Evolutionary conservation across 2,888 invertebrate genomes (phyloP).

Genomic region (Drosophila tanythrix): DNA sequence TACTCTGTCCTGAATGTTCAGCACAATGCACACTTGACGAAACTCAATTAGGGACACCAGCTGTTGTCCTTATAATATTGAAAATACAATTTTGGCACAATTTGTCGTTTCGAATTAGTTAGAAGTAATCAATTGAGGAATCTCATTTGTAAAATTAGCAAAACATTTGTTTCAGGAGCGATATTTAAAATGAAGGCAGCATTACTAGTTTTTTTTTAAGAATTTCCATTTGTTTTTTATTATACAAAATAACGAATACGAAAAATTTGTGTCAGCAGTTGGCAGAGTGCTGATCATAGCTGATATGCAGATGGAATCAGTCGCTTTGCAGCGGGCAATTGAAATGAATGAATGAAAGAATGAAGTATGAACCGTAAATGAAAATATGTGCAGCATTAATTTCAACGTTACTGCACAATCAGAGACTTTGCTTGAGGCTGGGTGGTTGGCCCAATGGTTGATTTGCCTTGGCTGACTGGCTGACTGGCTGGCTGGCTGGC

Average conservation of each 20-base stretch:
- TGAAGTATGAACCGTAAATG: conserved; percentile 65
- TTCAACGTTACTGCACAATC: conserved; percentile 71
- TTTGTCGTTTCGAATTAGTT: background rate
- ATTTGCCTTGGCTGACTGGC: conserved; percentile 18
- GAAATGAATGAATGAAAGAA: conserved; percentile 33
- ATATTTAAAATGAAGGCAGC: background rate
- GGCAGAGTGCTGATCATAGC: background rate
- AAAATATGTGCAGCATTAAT: conserved; percentile 77
- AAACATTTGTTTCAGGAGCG: background rate
- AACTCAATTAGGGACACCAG: background rate
- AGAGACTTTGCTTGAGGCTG: conserved; percentile 29
- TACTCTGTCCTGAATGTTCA: conserved; percentile 4
- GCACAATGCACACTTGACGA: background rate
- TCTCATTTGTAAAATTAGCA: background rate
- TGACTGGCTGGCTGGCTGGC: conserved; percentile 18
- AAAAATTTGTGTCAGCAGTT: background rate
- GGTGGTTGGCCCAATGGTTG: conserved; percentile 8
- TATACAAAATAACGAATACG: background rate
- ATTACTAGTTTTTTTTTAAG: background rate
- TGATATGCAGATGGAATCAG: conserved; percentile 17
- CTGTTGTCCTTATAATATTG: background rate
- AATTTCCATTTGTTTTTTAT: background rate
- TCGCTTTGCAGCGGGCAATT: conserved; percentile 34
- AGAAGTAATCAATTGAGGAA: background rate
- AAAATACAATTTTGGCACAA: background rate